phyloP scores from a whole-genome alignment of 1,140 invertebrate species.

The Xylocopa sonorina region DNA sequence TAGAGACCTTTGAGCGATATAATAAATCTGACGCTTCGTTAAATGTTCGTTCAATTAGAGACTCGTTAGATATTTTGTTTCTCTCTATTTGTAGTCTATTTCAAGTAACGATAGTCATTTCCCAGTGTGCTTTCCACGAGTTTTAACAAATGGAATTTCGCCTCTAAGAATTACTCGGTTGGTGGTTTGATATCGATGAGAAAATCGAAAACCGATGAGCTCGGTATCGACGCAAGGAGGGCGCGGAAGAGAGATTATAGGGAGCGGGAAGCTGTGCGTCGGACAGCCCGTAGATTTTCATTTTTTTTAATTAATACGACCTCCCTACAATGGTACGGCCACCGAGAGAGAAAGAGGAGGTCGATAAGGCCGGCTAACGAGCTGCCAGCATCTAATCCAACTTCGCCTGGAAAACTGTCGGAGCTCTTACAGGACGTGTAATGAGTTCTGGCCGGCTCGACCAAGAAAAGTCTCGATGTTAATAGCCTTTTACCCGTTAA shows the following conservation, averaged over 20 bases:
- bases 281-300: constrained; percentile 56
- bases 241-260: constrained; percentile 45
- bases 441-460: constrained; percentile 60
- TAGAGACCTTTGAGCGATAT: no score
- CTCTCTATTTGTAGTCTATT: no score
- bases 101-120: no score
- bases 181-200: constrained; percentile 42
- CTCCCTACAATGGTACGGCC: constrained; percentile 34
- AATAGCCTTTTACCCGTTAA: constrained; percentile 61
- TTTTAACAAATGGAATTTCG: neutral
- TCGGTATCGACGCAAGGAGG: neutral
- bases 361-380: constrained; percentile 64
- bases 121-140: no score
- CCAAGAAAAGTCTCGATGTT: constrained; percentile 57
- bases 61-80: no score
- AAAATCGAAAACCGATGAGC: constrained; percentile 66
- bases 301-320: constrained; percentile 65
- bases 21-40: neutral
- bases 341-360: constrained; percentile 18
- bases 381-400: constrained; percentile 67
- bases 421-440: constrained; percentile 62
- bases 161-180: constrained; percentile 46
- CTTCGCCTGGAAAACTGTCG: constrained; percentile 63
- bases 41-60: neutral
- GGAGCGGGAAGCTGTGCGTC: constrained; percentile 25